Conservation (phyloP, 1,140 invertebrate genomes). For the Ctenoplectra terminalis region DNA sequence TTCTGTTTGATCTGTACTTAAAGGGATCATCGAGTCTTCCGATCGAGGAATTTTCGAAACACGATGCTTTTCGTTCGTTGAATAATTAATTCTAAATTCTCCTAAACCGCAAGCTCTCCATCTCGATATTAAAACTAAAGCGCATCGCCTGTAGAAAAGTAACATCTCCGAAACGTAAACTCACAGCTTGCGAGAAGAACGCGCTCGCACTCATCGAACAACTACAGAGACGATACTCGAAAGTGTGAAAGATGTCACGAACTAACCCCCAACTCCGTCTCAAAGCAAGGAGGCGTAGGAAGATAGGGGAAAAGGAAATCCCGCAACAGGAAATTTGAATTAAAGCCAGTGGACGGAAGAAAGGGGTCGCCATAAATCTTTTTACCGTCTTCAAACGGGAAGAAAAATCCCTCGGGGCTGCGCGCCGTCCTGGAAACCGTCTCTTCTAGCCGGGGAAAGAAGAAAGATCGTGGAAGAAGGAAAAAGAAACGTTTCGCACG, state of each 20-base stretch:
- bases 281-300: too few relatives aligned
- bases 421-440: not conserved
- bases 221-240: not conserved
- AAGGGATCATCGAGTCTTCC: too few relatives aligned
- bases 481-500: not conserved
- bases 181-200: not conserved
- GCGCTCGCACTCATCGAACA: too few relatives aligned
- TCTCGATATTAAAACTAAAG: too few relatives aligned
- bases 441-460: not conserved
- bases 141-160: not conserved
- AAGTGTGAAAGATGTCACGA: not conserved
- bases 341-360: constrained; percentile 32
- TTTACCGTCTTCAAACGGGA: constrained; percentile 46
- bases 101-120: too few relatives aligned
- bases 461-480: too few relatives aligned
- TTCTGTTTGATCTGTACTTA: too few relatives aligned
- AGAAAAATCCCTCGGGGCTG: constrained; percentile 36
- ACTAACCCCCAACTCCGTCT: not conserved
- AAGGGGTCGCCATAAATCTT: constrained; percentile 42
- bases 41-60: not conserved
- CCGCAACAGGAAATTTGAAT: constrained; percentile 50
- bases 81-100: too few relatives aligned
- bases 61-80: not conserved
- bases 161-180: not conserved
- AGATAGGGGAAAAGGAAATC: not conserved